Conservation (phyloP, 1,140 invertebrate genomes). For the Antheraea mylitta region DNA sequence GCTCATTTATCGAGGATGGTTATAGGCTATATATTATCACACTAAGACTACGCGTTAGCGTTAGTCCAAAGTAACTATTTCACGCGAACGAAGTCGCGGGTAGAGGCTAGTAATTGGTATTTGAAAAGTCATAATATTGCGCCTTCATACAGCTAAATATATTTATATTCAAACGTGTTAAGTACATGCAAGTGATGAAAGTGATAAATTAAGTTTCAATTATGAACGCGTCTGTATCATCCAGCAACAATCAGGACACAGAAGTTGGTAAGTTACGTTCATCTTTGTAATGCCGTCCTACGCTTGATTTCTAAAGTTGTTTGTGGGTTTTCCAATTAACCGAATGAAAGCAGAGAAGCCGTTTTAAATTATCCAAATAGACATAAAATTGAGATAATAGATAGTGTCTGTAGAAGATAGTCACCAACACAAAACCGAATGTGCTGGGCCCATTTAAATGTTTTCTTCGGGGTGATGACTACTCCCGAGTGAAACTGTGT, state of each 20-base stretch:
- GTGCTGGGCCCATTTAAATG: too few relatives aligned
- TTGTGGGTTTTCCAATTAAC: neutral
- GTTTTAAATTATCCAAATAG: neutral
- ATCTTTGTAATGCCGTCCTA: neutral
- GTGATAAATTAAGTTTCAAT: conserved; percentile 11
- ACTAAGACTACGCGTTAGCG: too few relatives aligned
- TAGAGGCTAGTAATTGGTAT: too few relatives aligned
- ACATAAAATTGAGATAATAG: neutral
- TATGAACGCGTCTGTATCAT: conserved; percentile 48
- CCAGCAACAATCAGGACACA: conserved; percentile 41
- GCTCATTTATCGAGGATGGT: too few relatives aligned
- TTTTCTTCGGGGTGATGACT: too few relatives aligned
- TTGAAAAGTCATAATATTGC: neutral
- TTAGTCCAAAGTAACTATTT: too few relatives aligned
- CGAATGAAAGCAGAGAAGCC: neutral
- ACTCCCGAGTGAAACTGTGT: too few relatives aligned
- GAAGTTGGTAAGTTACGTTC: conserved; percentile 56
- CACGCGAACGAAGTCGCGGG: too few relatives aligned
- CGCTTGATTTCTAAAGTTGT: conserved; percentile 2
- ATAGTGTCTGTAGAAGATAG: too few relatives aligned
- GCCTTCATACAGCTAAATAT: neutral
- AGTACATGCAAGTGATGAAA: neutral
- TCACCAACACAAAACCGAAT: too few relatives aligned
- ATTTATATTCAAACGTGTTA: neutral
- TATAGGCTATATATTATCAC: too few relatives aligned